Conservation (phyloP, 2,888 invertebrate genomes). For the Priocnemis perturbator region DNA sequence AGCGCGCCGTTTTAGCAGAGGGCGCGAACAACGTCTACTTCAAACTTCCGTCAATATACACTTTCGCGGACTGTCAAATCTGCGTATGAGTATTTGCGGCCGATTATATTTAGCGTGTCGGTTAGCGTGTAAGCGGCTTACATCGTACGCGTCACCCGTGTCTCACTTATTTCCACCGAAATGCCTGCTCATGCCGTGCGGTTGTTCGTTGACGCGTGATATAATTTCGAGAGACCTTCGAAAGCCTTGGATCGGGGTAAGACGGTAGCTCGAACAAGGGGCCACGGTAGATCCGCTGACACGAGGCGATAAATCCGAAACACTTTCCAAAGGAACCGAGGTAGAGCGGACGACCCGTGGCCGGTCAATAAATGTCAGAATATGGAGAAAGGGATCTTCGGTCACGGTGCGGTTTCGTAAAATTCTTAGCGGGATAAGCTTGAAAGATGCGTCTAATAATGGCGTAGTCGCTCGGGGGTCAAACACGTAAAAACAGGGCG, state of each 20-base stretch:
- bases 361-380: slow-evolving; percentile 54
- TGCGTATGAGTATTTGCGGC: too few relatives aligned
- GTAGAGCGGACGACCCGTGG: slow-evolving; percentile 29
- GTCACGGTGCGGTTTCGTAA: slow-evolving; percentile 58
- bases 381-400: slow-evolving; percentile 39
- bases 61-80: too few relatives aligned
- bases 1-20: too few relatives aligned
- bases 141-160: too few relatives aligned
- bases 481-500: slow-evolving; percentile 70
- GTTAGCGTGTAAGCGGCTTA: too few relatives aligned
- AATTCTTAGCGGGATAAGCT: slow-evolving; percentile 58
- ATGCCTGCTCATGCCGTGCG: too few relatives aligned
- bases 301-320: slow-evolving; percentile 54
- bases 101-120: too few relatives aligned
- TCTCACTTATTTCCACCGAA: too few relatives aligned
- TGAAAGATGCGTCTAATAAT: slow-evolving; percentile 68
- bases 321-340: slow-evolving; percentile 37
- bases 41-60: too few relatives aligned
- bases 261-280: slow-evolving; percentile 33
- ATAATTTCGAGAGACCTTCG: too few relatives aligned
- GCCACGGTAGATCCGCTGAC: slow-evolving; percentile 38
- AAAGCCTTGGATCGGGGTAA: slow-evolving; percentile 18
- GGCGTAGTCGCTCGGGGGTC: slow-evolving; percentile 60
- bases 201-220: too few relatives aligned
- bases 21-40: too few relatives aligned